Evolutionary conservation across 2,888 invertebrate genomes (phyloP), one percentile per base, ranked within the genome.

Genomic region (Tromatobia lineatoria): DNA sequence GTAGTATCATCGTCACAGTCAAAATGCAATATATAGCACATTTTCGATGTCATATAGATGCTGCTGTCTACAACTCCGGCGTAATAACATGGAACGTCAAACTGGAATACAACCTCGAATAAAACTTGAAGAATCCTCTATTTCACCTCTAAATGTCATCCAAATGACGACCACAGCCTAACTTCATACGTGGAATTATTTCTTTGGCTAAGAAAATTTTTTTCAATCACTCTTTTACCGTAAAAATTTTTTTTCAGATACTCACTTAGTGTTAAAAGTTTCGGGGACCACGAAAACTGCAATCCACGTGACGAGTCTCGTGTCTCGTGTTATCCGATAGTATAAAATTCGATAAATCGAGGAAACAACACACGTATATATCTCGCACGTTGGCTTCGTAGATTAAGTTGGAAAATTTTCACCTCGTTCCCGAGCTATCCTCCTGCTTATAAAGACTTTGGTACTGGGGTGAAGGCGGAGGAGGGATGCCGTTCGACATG

Each of bases 361-460:
- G 29, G 57, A 73, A 69, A 59, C 57, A 69, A 59, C 57, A 25
- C 69, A n/a, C 29, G 74, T 57, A 50, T 57, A 50, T 69, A 42
- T 67, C 50, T 45, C 34, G 59, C 67, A 34, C 69, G 81, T 61
- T 77, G 18, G 38, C 47, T 61, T 38, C 45, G 45, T 29, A 18
- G 20, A 25, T 64, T 38, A 23, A 50, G 54, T 66, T 77, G 34
- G 45, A 15, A 79, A 79, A 83, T 81, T 83, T 83, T 81, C 52
- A 69, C 47, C 47, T 42, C 66, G 74, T 86, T 75, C 70, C 38
- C 75, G 76, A 61, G 29, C 64, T 59, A 73, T 83, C 76, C 80
- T 67, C 78, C 25, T 64, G 80, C 85, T 86, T 86, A 86, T 86
- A 86, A 86, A 86, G 86, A 86, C 86, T 86, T 71, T 74, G 73